Percentiles rank a stretch among this genome's conserved stretches.
These are phyloP conservation scores for Sinhomidia bicolor DNA, from an alignment of 2,888 invertebrate genomes.

Conservation along the genomic window DNA sequence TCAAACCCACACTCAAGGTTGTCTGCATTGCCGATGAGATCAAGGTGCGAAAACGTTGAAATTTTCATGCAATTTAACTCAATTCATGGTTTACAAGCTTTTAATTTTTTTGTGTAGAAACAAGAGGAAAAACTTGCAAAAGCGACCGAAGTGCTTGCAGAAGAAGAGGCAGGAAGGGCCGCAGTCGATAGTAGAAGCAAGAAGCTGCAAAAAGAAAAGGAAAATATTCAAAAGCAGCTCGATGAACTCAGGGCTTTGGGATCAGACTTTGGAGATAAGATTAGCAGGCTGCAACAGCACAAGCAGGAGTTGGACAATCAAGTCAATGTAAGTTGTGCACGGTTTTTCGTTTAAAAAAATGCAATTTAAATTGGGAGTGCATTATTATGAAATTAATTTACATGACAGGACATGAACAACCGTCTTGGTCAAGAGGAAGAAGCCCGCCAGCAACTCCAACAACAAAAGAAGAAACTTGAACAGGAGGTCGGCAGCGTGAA, in stretches of 20 bases:
- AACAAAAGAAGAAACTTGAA: constrained; percentile 98
- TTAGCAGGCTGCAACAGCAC: constrained; percentile 52
- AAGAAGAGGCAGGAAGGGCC: constrained; percentile 98
- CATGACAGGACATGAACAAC: constrained; percentile 84
- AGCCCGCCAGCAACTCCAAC: constrained; percentile 86
- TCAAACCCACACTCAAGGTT: constrained; percentile 85
- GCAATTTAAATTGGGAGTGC: neutral
- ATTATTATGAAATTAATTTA: neutral
- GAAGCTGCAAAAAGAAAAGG: constrained; percentile 97
- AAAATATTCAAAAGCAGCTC: constrained; percentile 91
- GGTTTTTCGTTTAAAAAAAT: too few species aligned
- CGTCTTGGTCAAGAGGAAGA: constrained; percentile 80
- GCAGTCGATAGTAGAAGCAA: too few species aligned
- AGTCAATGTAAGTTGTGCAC: constrained; percentile 51
- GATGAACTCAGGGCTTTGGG: constrained; percentile 91
- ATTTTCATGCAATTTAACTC: too few species aligned
- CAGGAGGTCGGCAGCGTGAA: constrained; percentile 96
- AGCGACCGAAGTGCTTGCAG: constrained; percentile 95
- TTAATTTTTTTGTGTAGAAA: too few species aligned
- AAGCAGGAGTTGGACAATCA: constrained; percentile 71
- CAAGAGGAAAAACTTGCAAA: constrained; percentile 98
- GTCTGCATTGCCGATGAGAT: too few species aligned
- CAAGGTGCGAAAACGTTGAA: too few species aligned
- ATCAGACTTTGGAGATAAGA: constrained; percentile 70
- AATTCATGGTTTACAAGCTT: too few species aligned